Evolutionary conservation across 2,888 invertebrate genomes (phyloP), one percentile per base, ranked within the genome.

Genomic region (Timema podura): DNA sequence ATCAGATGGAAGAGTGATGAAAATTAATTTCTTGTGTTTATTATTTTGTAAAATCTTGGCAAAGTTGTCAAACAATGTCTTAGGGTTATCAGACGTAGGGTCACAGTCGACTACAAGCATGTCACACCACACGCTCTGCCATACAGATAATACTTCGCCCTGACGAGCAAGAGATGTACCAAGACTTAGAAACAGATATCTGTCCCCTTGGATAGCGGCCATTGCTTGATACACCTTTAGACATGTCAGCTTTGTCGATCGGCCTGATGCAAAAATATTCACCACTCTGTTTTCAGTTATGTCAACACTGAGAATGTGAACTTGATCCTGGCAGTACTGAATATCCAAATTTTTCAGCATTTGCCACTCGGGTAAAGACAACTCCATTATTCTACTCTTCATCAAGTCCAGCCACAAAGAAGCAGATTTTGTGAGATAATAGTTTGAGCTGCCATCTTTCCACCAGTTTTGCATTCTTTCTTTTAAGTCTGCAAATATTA

Each of bases 401-500:
- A 66, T 48, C 66, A 66, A 16, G 8, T 66, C 49, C 48, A 66
- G 15, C 66, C 66, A 66, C 13, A 66, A 48, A 13, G 6, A 8
- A 9, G 66, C 48, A 48, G 48, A 48, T 30, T 66, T 49, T 11
- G 66, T 66, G 5, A 66, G 49, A 30, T 66, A 66, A 30, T 66
- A 48, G 13, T 61, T 61, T 2, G 61, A 44, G 30, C 49, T 66
- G 10, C 66, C 49, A 49, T 66, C 49, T 66, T 49, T 48, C 49
- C 66, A 48, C 66, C 66, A 66, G 10, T 66, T 49, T 48, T 66
- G 66, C 66, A 66, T 48, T 16, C 49, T 48, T 44, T 66, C 49
- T 44, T 48, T 48, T 49, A 66, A 49, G 11, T 66, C 66, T 51
- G 30, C 47, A 11, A 59, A 57, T 11, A 48, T 57, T 8, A 15